These are phyloP conservation scores for Bubo bubo DNA, from an alignment of 2,113 vertebrate species.

Conservation along the genomic window DNA sequence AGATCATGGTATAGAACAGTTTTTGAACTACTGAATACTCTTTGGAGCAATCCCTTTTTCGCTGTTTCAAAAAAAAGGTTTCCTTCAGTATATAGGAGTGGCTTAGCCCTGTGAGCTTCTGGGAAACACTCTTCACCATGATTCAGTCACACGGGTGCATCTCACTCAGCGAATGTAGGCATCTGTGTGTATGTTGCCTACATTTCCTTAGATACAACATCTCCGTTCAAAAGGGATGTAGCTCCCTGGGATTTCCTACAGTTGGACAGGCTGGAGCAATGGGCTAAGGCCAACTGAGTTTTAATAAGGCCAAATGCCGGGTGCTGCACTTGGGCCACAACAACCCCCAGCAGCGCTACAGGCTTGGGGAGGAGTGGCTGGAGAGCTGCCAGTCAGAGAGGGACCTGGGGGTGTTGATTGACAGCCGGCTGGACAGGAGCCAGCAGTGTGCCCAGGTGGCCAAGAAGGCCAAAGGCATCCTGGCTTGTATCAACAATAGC, in stretches of 20 bases:
- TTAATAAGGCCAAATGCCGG: too few relatives aligned
- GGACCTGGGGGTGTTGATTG: too few relatives aligned
- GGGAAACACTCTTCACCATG: background rate
- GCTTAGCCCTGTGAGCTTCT: background rate
- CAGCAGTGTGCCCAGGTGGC: too few relatives aligned
- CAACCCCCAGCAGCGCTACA: too few relatives aligned
- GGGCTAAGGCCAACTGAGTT: too few relatives aligned
- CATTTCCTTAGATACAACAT: background rate
- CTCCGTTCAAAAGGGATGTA: background rate
- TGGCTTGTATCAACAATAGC: too few relatives aligned
- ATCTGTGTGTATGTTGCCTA: rapidly evolving
- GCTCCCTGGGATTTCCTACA: background rate
- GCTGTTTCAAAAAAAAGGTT: background rate
- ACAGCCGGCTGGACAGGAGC: too few relatives aligned
- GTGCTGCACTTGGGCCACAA: too few relatives aligned
- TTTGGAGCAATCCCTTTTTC: background rate
- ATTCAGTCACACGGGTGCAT: background rate
- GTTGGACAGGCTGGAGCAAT: too few relatives aligned
- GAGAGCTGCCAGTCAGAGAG: too few relatives aligned
- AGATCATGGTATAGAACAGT: background rate
- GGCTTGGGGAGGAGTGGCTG: too few relatives aligned
- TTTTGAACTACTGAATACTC: background rate
- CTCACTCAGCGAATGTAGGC: background rate
- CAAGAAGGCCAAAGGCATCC: too few relatives aligned
- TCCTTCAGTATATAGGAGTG: background rate